A percentile compares a stretch with the other conserved stretches of the same genome.
Conservation (phyloP, 1,140 invertebrate species). For the Agraylea sexmaculata region DNA sequence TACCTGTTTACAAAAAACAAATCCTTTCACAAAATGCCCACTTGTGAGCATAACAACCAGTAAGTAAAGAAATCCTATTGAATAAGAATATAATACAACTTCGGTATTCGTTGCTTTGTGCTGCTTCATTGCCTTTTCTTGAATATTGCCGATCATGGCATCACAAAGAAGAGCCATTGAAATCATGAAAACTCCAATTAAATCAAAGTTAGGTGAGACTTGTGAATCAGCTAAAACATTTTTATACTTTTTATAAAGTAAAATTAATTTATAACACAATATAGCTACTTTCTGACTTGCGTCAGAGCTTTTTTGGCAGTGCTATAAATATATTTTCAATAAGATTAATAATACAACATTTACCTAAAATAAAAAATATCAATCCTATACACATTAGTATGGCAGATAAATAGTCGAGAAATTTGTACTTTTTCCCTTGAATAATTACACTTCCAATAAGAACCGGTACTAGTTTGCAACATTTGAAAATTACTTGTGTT, state of each 20-base stretch:
- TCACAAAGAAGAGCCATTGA: conserved; percentile 79
- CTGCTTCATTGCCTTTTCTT: conserved; percentile 87
- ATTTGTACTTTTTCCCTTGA: conserved; percentile 76
- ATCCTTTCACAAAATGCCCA: conserved; percentile 64
- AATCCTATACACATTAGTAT: conserved; percentile 82
- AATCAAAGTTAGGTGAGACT: conserved; percentile 79
- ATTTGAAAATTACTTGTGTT: conserved; percentile 88
- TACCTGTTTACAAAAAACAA: conserved; percentile 69
- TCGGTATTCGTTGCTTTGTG: conserved; percentile 75
- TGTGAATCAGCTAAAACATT: conserved; percentile 69
- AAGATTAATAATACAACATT: conserved; percentile 19
- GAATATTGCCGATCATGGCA: conserved; percentile 90
- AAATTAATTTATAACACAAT: background rate
- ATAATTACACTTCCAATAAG: conserved; percentile 86
- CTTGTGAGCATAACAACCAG: conserved; percentile 59
- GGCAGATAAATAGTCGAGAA: conserved; percentile 75
- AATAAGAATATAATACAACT: conserved; percentile 89
- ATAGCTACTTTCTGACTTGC: no score
- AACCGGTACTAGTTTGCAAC: conserved; percentile 93
- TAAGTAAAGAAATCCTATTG: conserved; percentile 77
- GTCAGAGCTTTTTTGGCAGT: no score
- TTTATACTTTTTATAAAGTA: background rate
- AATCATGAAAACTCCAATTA: conserved; percentile 76
- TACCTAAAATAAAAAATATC: conserved; percentile 72
- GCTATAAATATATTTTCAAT: conserved; percentile 8